phyloP scores from a whole-genome alignment of 2,888 invertebrate genomes.

The Drosophila recens region DNA sequence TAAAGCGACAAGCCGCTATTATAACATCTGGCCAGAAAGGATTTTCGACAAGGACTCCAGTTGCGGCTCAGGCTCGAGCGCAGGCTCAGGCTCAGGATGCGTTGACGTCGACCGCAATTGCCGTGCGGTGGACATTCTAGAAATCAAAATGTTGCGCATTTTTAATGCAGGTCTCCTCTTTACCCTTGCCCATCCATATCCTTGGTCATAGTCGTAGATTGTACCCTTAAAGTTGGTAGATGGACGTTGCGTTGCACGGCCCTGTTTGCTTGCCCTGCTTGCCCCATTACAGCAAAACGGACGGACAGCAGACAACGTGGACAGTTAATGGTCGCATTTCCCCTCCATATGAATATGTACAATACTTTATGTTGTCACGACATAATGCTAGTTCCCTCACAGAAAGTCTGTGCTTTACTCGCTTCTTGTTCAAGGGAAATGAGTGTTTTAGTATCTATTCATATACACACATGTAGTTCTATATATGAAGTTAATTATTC shows the following conservation, averaged over 20 bases:
- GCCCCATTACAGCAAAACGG: conserved; percentile 30
- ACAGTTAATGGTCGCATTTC: conserved; percentile 37
- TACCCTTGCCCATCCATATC: conserved; percentile 13
- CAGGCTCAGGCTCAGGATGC: conserved; percentile 9
- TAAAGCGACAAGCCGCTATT: conserved; percentile 19
- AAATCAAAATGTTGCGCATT: conserved; percentile 75
- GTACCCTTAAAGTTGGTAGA: conserved; percentile 22
- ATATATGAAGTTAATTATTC: neutral
- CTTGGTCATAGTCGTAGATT: conserved; percentile 20
- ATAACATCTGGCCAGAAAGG: conserved; percentile 15
- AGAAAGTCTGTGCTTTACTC: neutral
- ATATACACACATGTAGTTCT: too few species aligned
- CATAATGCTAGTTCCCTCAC: conserved; percentile 3
- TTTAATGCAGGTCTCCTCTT: conserved; percentile 48
- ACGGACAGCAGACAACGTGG: conserved; percentile 14
- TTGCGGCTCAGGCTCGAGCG: neutral
- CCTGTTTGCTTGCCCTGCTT: conserved; percentile 47
- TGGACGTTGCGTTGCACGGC: conserved; percentile 29
- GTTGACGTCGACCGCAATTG: conserved; percentile 54
- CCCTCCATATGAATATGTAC: neutral
- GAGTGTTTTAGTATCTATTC: neutral
- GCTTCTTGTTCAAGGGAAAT: neutral
- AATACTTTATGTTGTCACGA: conserved; percentile 3
- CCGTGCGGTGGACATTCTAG: conserved; percentile 56
- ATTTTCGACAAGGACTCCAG: conserved; percentile 11